Conservation (phyloP, 2,113 vertebrate species). For the Nasalis larvatus region DNA sequence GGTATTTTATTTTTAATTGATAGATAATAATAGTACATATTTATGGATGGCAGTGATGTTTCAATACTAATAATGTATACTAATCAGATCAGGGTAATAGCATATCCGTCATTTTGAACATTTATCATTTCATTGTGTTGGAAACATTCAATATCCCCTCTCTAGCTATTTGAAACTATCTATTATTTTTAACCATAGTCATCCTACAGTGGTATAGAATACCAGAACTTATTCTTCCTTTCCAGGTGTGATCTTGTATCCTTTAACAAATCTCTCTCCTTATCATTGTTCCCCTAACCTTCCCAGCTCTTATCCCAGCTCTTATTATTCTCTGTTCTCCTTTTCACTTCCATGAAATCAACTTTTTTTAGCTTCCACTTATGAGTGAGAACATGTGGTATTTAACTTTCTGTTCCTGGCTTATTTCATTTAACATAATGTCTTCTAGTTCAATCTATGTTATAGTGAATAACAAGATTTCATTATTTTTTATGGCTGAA, state of each 20-base stretch:
- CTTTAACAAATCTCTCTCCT: too few relatives aligned
- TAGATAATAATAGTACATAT: neutral
- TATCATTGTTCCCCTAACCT: neutral
- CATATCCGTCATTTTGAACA: neutral
- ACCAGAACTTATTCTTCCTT: too few relatives aligned
- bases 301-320: neutral
- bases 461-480: neutral
- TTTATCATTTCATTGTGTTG: too few relatives aligned
- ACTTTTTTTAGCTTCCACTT: neutral
- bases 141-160: too few relatives aligned
- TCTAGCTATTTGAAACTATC: too few relatives aligned
- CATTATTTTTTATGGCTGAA: neutral
- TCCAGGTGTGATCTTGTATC: too few relatives aligned
- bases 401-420: neutral
- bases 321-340: neutral
- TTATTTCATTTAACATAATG: neutral
- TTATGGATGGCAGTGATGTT: neutral
- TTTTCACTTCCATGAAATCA: neutral
- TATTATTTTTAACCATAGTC: too few relatives aligned
- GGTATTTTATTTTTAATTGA: neutral
- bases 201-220: too few relatives aligned
- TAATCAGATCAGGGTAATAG: neutral
- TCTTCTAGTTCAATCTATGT: neutral
- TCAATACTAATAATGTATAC: neutral
- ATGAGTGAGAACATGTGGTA: neutral